Evolutionary conservation across 2,888 invertebrate species (phyloP).

Genomic region (Augochlorella aurata): DNA sequence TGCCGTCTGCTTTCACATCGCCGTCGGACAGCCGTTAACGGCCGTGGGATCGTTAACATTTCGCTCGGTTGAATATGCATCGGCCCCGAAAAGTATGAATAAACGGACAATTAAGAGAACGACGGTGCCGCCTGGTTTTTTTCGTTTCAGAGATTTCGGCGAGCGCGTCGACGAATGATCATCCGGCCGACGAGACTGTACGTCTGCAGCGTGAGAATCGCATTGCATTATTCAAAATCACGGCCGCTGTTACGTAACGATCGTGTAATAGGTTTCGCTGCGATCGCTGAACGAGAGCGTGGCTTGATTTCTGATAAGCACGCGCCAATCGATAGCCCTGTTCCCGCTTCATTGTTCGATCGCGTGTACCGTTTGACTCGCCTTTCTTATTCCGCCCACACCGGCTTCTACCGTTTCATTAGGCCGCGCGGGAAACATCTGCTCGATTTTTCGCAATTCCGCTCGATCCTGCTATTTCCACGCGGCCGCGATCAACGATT

Average conservation of each 20-base stretch:
- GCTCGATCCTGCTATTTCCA: not conserved
- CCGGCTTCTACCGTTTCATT: not conserved
- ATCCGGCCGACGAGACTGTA: not conserved
- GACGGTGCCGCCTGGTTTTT: too few relatives aligned
- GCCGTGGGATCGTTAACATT: not conserved
- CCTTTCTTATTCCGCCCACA: not conserved
- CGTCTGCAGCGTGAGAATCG: conserved; percentile 5
- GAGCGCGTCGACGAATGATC: not conserved
- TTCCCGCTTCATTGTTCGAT: conserved; percentile 41
- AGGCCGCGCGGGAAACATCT: not conserved
- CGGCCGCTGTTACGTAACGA: conserved; percentile 42
- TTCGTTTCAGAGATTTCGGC: too few relatives aligned
- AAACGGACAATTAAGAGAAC: too few relatives aligned
- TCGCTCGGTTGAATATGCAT: not conserved
- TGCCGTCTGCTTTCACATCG: not conserved
- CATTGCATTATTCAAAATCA: conserved; percentile 49
- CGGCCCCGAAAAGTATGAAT: too few relatives aligned
- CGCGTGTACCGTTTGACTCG: not conserved
- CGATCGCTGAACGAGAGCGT: conserved; percentile 40
- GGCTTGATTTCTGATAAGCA: conserved; percentile 53
- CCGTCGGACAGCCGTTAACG: not conserved
- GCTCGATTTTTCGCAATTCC: not conserved
- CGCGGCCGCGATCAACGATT: not conserved
- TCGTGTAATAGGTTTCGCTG: conserved; percentile 47
- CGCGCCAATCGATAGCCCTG: conserved; percentile 58